These are phyloP conservation scores for Cervus canadensis DNA, from an alignment of 2,113 vertebrate genomes.

Conservation along the genomic window DNA sequence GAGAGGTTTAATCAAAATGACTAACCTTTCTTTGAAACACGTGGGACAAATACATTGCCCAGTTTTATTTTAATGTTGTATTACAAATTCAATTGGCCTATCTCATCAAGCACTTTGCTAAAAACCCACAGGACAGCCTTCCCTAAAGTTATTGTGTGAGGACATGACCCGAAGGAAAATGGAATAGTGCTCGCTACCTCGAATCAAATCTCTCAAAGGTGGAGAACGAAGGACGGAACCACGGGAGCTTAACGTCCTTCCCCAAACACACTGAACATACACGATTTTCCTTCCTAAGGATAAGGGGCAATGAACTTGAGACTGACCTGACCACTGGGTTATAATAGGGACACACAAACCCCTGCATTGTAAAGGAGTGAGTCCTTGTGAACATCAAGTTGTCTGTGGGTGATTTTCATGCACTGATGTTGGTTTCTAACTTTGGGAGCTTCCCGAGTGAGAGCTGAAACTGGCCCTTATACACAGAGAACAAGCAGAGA, in stretches of 20 bases:
- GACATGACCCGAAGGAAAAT: accelerated
- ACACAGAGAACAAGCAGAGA: not conserved
- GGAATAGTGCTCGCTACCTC: not conserved
- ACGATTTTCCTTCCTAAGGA: not conserved
- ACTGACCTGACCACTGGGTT: not conserved
- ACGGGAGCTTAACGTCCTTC: not conserved
- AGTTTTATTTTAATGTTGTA: not conserved
- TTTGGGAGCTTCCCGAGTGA: not conserved
- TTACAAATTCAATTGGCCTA: not conserved
- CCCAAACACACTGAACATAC: too few relatives aligned
- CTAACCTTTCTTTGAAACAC: not conserved
- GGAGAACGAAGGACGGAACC: not conserved
- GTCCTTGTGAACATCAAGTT: not conserved
- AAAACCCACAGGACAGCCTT: not conserved
- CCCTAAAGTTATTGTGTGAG: not conserved
- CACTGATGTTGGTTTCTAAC: not conserved
- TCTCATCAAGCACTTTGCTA: too few relatives aligned
- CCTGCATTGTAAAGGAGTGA: not conserved
- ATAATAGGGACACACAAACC: not conserved
- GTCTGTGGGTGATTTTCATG: not conserved
- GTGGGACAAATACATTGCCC: not conserved
- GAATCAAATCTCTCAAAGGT: not conserved
- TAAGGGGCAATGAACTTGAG: not conserved
- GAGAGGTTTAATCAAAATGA: not conserved
- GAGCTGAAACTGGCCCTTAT: not conserved